A percentile compares a stretch with the other conserved stretches of the same genome.
Evolutionary conservation across 2,113 vertebrate species (phyloP).

Genomic region (Lophochroa leadbeateri): DNA sequence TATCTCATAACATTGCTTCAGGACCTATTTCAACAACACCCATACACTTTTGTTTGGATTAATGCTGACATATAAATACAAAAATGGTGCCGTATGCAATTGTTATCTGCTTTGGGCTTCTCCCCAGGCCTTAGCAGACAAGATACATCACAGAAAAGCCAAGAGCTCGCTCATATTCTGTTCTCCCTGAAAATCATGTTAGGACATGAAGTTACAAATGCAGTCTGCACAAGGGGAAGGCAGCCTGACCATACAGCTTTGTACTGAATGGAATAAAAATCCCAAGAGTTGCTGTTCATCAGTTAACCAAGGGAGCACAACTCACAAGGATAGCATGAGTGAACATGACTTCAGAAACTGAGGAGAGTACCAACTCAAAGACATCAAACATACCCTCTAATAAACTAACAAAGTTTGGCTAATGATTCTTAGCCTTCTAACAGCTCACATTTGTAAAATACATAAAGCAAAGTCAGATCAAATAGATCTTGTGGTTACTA

Average conservation of each 20-base stretch:
- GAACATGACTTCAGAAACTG: background rate
- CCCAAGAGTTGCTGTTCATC: background rate
- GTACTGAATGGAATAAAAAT: background rate
- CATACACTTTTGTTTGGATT: background rate
- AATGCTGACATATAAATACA: background rate
- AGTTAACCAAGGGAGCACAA: background rate
- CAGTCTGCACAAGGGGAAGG: background rate
- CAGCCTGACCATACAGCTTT: background rate
- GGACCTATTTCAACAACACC: background rate
- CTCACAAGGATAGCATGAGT: rapidly evolving
- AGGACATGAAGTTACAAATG: background rate
- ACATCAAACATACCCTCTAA: background rate
- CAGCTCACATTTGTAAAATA: background rate
- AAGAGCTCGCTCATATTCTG: background rate
- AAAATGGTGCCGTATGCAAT: background rate
- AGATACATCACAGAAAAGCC: background rate
- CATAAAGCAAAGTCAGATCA: background rate
- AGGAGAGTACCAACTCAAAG: background rate
- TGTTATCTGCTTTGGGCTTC: background rate
- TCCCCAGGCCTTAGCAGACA: background rate
- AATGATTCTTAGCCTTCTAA: background rate
- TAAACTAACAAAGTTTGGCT: background rate
- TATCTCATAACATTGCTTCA: background rate
- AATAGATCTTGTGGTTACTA: conserved; percentile 24
- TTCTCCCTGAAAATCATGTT: background rate